A percentile compares a stretch with the other conserved stretches of the same genome.
These are phyloP conservation scores for Anguilla rostrata DNA, from an alignment of 2,113 vertebrate species.

Conservation along the genomic window DNA sequence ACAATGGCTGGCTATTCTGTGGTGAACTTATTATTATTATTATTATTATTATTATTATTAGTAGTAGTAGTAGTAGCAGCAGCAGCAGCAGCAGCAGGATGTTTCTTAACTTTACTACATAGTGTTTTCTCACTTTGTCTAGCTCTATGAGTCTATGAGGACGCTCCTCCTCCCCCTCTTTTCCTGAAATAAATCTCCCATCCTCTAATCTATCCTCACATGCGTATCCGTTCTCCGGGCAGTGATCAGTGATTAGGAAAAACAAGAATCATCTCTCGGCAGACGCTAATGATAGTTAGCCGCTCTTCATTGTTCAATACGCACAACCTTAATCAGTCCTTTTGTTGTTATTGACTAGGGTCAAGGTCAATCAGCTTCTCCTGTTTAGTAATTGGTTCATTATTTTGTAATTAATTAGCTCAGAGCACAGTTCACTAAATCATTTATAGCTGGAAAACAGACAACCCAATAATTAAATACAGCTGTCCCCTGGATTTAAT, in stretches of 20 bases:
- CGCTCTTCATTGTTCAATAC: background rate
- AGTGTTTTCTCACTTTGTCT: no score
- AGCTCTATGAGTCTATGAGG: no score
- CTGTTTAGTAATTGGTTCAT: slow-evolving; percentile 2
- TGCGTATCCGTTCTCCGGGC: background rate
- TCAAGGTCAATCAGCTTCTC: slow-evolving; percentile 5
- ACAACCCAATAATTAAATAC: background rate
- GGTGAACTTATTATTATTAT: no score
- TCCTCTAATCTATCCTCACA: background rate
- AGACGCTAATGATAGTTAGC: background rate
- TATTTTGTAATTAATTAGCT: slow-evolving; percentile 11
- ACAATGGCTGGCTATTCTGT: no score
- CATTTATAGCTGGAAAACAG: background rate
- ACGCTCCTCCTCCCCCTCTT: no score
- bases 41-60: no score
- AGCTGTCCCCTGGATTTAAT: background rate
- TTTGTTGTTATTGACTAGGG: background rate
- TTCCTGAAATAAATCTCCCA: background rate
- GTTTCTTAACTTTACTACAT: no score
- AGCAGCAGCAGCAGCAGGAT: no score
- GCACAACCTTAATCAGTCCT: background rate
- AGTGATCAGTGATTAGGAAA: background rate
- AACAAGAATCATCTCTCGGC: background rate
- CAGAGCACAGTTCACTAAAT: background rate
- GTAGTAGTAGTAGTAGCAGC: no score